Conservation (phyloP, 2,797 vertebrate genomes). For the Masticophis lateralis region DNA sequence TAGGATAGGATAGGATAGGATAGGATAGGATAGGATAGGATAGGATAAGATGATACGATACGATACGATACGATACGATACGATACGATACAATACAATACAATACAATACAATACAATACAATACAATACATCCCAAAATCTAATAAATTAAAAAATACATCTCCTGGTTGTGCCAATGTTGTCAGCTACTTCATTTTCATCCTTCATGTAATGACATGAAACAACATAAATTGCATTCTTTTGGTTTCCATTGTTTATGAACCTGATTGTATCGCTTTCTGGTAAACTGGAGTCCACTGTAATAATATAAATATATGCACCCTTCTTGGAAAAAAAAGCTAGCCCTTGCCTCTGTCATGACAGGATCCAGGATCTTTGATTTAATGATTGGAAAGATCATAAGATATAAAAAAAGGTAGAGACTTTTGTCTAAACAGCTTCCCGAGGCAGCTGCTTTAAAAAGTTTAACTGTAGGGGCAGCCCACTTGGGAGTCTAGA, state of each 20-base stretch:
- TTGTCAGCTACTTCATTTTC: neutral
- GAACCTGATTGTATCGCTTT: neutral
- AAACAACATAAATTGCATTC: neutral
- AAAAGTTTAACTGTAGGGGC: neutral
- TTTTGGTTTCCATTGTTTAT: neutral
- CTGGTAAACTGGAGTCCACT: neutral
- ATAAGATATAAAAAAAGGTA: neutral
- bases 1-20: too few relatives aligned
- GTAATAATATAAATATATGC: neutral
- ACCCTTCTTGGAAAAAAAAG: neutral
- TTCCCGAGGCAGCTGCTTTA: neutral
- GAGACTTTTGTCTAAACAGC: neutral
- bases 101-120: too few relatives aligned
- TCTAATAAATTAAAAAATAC: neutral
- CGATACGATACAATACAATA: too few relatives aligned
- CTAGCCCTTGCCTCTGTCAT: neutral
- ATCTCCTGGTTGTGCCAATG: neutral
- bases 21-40: too few relatives aligned
- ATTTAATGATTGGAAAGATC: neutral
- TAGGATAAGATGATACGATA: too few relatives aligned
- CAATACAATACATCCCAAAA: neutral
- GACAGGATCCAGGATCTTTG: neutral
- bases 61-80: too few relatives aligned
- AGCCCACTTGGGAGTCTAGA: neutral
- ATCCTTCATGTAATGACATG: neutral